Base-by-base conservation (phyloP, 2,888 invertebrate species). In the Chelonus formosanus region DNA sequence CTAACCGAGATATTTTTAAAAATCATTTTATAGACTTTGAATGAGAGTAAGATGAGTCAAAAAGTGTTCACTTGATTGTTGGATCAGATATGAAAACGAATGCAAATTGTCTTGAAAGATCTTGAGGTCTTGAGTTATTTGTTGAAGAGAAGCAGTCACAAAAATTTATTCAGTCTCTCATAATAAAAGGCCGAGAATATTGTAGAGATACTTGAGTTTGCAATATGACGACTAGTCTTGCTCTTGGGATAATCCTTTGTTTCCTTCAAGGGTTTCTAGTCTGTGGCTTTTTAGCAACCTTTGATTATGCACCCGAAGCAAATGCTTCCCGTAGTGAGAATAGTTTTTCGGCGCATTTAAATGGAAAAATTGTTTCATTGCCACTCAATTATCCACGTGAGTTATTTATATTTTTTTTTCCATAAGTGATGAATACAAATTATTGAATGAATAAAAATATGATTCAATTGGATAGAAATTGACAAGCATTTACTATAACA, bases 261-360 rank as follows among this genome's bases (percentile, higher is more conserved):
- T 79, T 82, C 67, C 71, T 85, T 58, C 81, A 86, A 75, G 78
- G 83, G 10, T 75, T 83, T 63, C 73, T 86, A 65, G 69, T 86
- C 36, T 78, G 84, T 65, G 75, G 84, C 53, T 85, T 85, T 74
- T 77, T 85, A 54, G 80, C 77, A 35, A 81, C 83, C 70, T 84
- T 84, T 66, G 80, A 80, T 70, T 87, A 88, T 74, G 82, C 82
- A 61, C 74, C 79, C 31, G 79, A 85, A 66, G 86, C 85, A 20
- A 82, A 86, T 70, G 85, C 84, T 5, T 76, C 80, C 69, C 77
- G 84, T 72, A 70, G 70, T 43, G 75, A 81, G 69, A 86, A 86
- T 75, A 85, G 85, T 62, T 67, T 82, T 67, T 77, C 75, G 65
- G 73, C 74, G 72, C 72, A 79, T 77, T 76, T 78, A 70, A 80